A percentile compares a stretch with the other conserved stretches of the same genome.
phyloP scores from a whole-genome alignment of 1,140 invertebrate genomes.

The Danaus plexippus region DNA sequence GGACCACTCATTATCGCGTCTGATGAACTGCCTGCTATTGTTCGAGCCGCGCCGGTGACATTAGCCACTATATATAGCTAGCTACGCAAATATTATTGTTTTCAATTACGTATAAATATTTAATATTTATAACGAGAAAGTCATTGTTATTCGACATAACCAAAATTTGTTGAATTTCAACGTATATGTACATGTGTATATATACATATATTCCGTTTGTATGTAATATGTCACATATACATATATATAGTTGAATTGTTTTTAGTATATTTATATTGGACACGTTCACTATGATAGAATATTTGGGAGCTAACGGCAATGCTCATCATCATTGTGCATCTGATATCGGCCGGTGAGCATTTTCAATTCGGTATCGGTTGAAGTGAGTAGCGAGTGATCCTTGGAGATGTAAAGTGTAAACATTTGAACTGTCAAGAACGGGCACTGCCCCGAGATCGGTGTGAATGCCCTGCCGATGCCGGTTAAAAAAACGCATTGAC shows the following conservation, averaged over 20 bases:
- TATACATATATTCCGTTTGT: too few relatives aligned
- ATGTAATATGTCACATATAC: too few relatives aligned
- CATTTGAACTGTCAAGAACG: conserved; percentile 71
- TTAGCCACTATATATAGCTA: conserved; percentile 30
- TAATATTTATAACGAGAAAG: too few relatives aligned
- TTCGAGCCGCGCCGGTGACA: conserved; percentile 41
- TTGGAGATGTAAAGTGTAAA: conserved; percentile 62
- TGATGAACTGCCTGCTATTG: conserved; percentile 64
- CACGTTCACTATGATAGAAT: too few relatives aligned
- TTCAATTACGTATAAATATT: too few relatives aligned
- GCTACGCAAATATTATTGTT: neutral
- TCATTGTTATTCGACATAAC: too few relatives aligned
- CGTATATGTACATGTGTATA: too few relatives aligned
- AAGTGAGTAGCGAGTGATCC: conserved; percentile 49
- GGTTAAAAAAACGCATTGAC: conserved; percentile 66
- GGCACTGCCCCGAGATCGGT: conserved; percentile 61
- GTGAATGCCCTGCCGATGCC: conserved; percentile 66
- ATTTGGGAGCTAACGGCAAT: conserved; percentile 8
- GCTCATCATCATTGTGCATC: conserved; percentile 12
- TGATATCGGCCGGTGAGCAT: conserved; percentile 5
- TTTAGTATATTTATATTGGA: too few relatives aligned
- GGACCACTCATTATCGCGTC: conserved; percentile 64
- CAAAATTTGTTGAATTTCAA: too few relatives aligned
- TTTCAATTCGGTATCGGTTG: conserved; percentile 21
- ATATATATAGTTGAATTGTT: too few relatives aligned